phyloP scores from a whole-genome alignment of 1,140 invertebrate species.

The Lepidurus couesii region DNA sequence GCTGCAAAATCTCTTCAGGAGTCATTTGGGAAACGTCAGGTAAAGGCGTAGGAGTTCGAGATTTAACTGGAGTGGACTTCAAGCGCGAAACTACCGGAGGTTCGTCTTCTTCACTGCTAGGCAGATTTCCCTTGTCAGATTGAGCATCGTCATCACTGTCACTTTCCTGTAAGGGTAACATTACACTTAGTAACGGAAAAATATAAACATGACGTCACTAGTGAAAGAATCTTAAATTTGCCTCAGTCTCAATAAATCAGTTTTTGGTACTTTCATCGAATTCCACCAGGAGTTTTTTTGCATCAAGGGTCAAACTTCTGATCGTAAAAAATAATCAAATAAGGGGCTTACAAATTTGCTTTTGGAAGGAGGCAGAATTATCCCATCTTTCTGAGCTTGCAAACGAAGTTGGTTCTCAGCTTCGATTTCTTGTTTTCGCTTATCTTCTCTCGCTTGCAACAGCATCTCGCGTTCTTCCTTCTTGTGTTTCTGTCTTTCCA shows the following conservation, averaged over 20 bases:
- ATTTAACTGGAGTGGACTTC: background rate
- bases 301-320: conserved; percentile 25
- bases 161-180: conserved; percentile 45
- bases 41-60: conserved; percentile 34
- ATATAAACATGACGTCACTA: background rate
- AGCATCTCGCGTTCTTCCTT: conserved; percentile 72
- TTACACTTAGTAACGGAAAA: background rate
- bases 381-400: conserved; percentile 36
- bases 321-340: conserved; percentile 29
- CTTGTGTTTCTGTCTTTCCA: conserved; percentile 90
- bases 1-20: conserved; percentile 51
- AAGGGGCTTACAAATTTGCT: conserved; percentile 72
- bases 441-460: conserved; percentile 57
- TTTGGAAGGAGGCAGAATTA: conserved; percentile 51
- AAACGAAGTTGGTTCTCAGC: conserved; percentile 41
- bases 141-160: conserved; percentile 39
- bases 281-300: conserved; percentile 15
- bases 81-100: conserved; percentile 17
- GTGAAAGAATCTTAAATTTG: conserved; percentile 19
- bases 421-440: conserved; percentile 52
- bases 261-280: conserved; percentile 30
- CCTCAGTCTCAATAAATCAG: conserved; percentile 32
- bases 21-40: conserved; percentile 39
- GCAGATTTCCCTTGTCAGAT: conserved; percentile 43
- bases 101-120: conserved; percentile 44